Evolutionary conservation across 1,140 invertebrate genomes (phyloP).

Genomic region (Diorhabda sublineata): DNA sequence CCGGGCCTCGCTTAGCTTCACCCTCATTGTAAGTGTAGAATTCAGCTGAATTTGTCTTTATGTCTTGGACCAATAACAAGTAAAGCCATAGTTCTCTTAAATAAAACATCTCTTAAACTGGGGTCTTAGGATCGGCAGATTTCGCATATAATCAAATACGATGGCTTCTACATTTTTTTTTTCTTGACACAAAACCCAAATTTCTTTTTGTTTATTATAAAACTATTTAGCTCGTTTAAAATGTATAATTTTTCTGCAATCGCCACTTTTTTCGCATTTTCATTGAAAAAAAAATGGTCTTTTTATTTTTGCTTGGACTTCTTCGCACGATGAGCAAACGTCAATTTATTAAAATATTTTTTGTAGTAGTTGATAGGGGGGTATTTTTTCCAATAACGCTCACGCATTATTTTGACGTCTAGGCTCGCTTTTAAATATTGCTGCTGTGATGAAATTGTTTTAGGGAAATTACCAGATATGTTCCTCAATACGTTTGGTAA

Average conservation of each 20-base stretch:
- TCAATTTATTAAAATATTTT: background rate
- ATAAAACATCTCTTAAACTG: constrained; percentile 12
- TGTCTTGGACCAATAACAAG: constrained; percentile 7
- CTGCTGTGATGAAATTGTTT: too few relatives aligned
- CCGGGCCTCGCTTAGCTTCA: constrained; percentile 1
- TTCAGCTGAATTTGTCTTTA: constrained; percentile 6
- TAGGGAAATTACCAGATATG: too few relatives aligned
- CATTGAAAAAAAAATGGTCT: background rate
- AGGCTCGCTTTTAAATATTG: too few relatives aligned
- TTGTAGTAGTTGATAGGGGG: too few relatives aligned
- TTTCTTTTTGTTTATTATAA: constrained; percentile 3
- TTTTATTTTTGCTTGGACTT: background rate
- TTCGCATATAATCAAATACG: constrained; percentile 16
- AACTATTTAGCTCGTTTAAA: background rate
- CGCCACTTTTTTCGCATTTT: constrained; percentile 1
- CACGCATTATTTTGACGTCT: too few relatives aligned
- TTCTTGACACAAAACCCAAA: constrained; percentile 4
- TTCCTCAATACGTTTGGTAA: too few relatives aligned
- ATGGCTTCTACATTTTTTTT: constrained; percentile 14
- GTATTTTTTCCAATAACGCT: too few relatives aligned
- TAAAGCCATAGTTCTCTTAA: constrained; percentile 14
- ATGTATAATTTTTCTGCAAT: constrained; percentile 5
- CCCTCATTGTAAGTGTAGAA: constrained; percentile 12
- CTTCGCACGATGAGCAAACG: background rate
- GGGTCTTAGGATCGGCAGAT: constrained; percentile 8